Base-by-base conservation (phyloP, 2,797 vertebrate genomes). In the Triplophysa yarkandensis region DNA sequence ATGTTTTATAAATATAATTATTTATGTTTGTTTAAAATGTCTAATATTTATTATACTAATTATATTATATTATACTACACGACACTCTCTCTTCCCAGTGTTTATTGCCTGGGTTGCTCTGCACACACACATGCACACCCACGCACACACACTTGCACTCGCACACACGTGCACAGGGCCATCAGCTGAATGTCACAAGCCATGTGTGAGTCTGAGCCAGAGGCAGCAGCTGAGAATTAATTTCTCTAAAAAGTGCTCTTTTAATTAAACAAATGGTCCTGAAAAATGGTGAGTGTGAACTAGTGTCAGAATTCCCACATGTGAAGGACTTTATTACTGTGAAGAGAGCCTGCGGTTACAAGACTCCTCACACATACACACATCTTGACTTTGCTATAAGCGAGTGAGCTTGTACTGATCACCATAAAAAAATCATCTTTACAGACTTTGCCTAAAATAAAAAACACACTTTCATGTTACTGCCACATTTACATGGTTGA, bases 261-360 rank as follows among this genome's bases (percentile, higher is more conserved):
- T 90, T 89, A 90, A 92, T 91, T 91, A 90, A 91, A 89, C 86
- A 90, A 91, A 88, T 61, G 67, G 80, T 82, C 70, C 81, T 81
- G 76, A 83, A 85, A 86, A 86, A 84, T 80, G 78, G 73, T 80
- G 78, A 73, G 79, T 48, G 54, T 82, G 77, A 78, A 78, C 69
- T 55, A 82, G 81, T 84, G 46, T 77, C 9, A 32, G 30, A 82
- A 83, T 86, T 88, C 88, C 85, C 82, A 13, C 72, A 81, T 71
- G 86, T 81, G 77, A 44, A 84, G 80, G 80, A 84, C 78, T 89
- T 89, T 86, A 89, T 92, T 89, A 88, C 87, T 89, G 88, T 87
- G 86, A 85, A 85, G 75, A 77, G 71, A 80, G 84, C 81, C 88
- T 79, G 75, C 66, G 84, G 83, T 83, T 82, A 83, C 54, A 55